Percentiles rank a stretch among this genome's conserved stretches.
Evolutionary conservation across 2,888 invertebrate genomes (phyloP).

Genomic region (Pilophorus perplexus): DNA sequence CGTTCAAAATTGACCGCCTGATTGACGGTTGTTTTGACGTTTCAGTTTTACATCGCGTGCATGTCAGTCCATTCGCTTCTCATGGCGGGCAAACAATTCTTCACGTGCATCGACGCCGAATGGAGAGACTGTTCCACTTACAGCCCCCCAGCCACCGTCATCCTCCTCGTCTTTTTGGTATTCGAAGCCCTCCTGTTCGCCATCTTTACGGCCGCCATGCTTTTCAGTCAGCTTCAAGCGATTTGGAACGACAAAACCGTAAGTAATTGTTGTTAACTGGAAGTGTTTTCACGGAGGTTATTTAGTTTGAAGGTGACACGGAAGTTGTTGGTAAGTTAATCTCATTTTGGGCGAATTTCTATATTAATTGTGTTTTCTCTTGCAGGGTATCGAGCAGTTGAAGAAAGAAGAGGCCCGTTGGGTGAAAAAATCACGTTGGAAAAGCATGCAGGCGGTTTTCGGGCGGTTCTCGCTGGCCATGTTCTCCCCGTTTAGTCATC

Average conservation of each 20-base stretch:
- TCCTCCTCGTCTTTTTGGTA: conserved; percentile 83
- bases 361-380: conserved; percentile 45
- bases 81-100: conserved; percentile 88
- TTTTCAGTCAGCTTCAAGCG: conserved; percentile 92
- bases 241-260: conserved; percentile 99
- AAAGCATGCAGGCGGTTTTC: conserved; percentile 94
- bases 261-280: too few relatives aligned
- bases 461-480: conserved; percentile 92
- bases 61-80: conserved; percentile 92
- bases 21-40: conserved; percentile 48
- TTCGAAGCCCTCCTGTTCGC: conserved; percentile 95
- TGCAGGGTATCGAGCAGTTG: conserved; percentile 91
- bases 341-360: too few relatives aligned
- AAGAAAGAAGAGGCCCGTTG: conserved; percentile 93
- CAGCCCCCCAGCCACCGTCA: conserved; percentile 94
- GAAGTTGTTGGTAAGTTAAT: too few relatives aligned
- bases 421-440: conserved; percentile 89
- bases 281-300: too few relatives aligned
- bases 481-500: conserved; percentile 91
- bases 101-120: conserved; percentile 87
- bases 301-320: too few relatives aligned
- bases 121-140: conserved; percentile 93
- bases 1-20: background rate
- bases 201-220: conserved; percentile 96
- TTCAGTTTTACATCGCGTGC: conserved; percentile 95